These are phyloP conservation scores for Busseola fusca DNA, from an alignment of 2,888 invertebrate species.

Conservation along the genomic window DNA sequence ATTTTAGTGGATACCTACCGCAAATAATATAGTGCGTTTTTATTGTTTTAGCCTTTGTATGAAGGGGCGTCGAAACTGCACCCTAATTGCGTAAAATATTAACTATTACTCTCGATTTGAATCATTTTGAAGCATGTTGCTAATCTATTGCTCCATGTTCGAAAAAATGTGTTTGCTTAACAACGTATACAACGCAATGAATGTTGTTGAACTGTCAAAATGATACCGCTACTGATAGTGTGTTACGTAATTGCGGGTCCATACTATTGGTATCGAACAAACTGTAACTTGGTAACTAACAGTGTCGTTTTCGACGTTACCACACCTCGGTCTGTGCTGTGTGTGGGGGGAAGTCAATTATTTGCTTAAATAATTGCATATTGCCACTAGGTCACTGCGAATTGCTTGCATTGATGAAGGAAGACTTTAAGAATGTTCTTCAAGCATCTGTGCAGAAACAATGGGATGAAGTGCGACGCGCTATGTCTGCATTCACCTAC, in stretches of 20 bases:
- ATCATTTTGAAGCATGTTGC: no score
- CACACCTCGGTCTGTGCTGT: constrained; percentile 2
- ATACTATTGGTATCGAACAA: constrained; percentile 60
- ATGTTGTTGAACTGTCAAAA: no score
- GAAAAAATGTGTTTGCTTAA: no score
- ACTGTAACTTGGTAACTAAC: constrained; percentile 68
- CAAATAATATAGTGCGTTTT: not conserved
- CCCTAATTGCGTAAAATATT: no score
- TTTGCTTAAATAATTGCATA: constrained; percentile 9
- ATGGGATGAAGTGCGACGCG: constrained; percentile 90
- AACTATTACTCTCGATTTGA: no score
- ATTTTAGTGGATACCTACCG: not conserved
- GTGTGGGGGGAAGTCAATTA: not conserved
- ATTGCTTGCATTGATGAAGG: constrained; percentile 89
- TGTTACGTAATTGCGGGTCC: not conserved
- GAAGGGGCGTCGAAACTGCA: not conserved
- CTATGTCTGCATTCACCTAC: constrained; percentile 90
- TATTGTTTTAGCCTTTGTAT: not conserved
- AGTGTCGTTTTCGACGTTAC: not conserved
- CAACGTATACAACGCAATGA: no score
- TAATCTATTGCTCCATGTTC: no score
- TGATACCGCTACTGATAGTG: no score
- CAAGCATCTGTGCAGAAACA: constrained; percentile 89
- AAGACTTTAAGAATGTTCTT: constrained; percentile 90
- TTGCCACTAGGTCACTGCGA: constrained; percentile 87